These are phyloP conservation scores for Scatophagus argus DNA, from an alignment of 2,113 vertebrate species.

Conservation along the genomic window DNA sequence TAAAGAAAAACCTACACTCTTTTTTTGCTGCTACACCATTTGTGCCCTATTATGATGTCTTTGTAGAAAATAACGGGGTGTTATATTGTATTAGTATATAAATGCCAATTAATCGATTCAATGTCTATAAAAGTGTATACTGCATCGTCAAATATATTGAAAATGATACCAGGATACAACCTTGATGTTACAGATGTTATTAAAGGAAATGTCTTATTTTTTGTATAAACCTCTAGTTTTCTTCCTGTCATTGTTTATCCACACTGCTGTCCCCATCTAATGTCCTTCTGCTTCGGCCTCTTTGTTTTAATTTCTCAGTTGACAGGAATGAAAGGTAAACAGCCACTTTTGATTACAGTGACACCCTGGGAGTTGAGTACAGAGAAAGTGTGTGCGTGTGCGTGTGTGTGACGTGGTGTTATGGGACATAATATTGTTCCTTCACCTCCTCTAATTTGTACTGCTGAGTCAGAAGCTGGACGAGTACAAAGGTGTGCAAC, in stretches of 20 bases:
- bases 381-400: conserved; percentile 52
- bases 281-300: conserved; percentile 38
- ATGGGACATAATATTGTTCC: conserved; percentile 87
- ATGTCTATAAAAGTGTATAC: conserved; percentile 74
- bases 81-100: conserved; percentile 75
- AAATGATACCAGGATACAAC: conserved; percentile 75
- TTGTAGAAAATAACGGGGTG: conserved; percentile 77
- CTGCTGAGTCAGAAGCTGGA: conserved; percentile 81
- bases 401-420: conserved; percentile 76
- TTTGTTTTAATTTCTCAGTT: conserved; percentile 69
- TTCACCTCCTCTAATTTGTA: conserved; percentile 68
- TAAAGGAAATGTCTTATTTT: conserved; percentile 88
- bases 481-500: conserved; percentile 55
- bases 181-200: conserved; percentile 83
- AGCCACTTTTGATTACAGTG: conserved; percentile 78
- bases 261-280: conserved; percentile 1
- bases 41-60: conserved; percentile 84
- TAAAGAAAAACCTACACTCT: conserved; percentile 72
- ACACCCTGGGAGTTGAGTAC: conserved; percentile 70
- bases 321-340: conserved; percentile 85
- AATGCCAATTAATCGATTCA: conserved; percentile 67
- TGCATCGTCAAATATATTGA: conserved; percentile 71
- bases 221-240: conserved; percentile 73
- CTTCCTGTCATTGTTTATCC: conserved; percentile 60
- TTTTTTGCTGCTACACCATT: conserved; percentile 88